phyloP scores from a whole-genome alignment of 2,797 vertebrate species.

The Ambastaia sidthimunki region DNA sequence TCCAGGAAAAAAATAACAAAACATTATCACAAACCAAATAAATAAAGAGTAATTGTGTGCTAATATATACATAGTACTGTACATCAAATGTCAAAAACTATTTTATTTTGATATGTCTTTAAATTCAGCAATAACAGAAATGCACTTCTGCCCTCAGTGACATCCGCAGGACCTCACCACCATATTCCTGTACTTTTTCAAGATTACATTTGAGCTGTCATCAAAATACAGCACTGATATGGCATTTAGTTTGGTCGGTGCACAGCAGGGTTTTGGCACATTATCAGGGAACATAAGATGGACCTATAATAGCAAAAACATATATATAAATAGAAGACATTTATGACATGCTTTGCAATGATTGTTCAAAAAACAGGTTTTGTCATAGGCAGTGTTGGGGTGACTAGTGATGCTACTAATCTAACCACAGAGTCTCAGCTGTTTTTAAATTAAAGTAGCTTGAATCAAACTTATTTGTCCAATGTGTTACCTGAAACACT shows the following conservation, averaged over 20 bases:
- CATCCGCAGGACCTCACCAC: constrained; percentile 98
- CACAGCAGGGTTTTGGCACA: constrained; percentile 98
- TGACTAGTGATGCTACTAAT: too few relatives aligned
- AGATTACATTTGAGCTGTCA: constrained; percentile 98
- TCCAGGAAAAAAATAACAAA: constrained; percentile 12
- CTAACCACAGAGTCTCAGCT: too few relatives aligned
- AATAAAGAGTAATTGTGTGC: constrained; percentile 82
- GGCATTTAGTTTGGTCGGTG: constrained; percentile 97
- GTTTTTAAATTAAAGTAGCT: too few relatives aligned
- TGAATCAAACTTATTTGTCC: too few relatives aligned
- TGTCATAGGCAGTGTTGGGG: too few relatives aligned
- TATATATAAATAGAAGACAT: constrained; percentile 17
- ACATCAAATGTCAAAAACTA: constrained; percentile 85
- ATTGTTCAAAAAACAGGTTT: too few relatives aligned
- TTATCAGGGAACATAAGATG: constrained; percentile 99
- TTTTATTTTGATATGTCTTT: constrained; percentile 66
- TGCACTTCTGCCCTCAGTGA: constrained; percentile 79
- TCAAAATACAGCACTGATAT: constrained; percentile 99
- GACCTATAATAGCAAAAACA: constrained; percentile 82
- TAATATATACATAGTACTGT: constrained; percentile 93
- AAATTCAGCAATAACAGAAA: constrained; percentile 69
- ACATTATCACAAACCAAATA: constrained; percentile 84
- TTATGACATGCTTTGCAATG: neutral
- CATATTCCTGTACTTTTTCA: constrained; percentile 99
- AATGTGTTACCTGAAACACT: too few relatives aligned